phyloP scores from a whole-genome alignment of 2,113 vertebrate genomes.

The Platanista minor region DNA sequence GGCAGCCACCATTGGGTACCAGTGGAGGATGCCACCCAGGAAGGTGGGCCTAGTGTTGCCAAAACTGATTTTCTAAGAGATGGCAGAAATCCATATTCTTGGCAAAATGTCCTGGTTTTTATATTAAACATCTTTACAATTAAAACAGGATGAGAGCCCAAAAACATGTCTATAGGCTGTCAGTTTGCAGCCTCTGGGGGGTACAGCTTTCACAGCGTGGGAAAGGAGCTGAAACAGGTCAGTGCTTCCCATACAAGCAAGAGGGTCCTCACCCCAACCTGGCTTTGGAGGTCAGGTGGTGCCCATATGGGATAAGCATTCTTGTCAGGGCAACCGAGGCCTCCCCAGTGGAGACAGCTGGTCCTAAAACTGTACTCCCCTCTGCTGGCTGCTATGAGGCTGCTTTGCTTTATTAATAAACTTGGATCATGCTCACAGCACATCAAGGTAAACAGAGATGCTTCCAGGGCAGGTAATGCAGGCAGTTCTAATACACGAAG shows the following conservation, averaged over 20 bases:
- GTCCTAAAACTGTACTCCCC: background rate
- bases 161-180: background rate
- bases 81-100: background rate
- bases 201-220: background rate
- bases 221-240: background rate
- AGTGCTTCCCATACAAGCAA: background rate
- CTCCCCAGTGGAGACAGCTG: background rate
- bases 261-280: background rate
- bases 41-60: background rate
- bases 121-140: conserved; percentile 2
- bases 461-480: conserved; percentile 14
- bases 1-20: background rate
- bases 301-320: background rate
- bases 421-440: conserved; percentile 30
- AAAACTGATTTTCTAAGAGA: background rate
- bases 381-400: background rate
- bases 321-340: background rate
- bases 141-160: background rate
- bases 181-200: background rate
- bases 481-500: conserved; percentile 50
- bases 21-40: background rate
- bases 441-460: conserved; percentile 62
- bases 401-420: conserved; percentile 57
- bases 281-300: background rate
- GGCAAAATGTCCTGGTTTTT: conserved; percentile 7